A percentile compares a stretch with the other conserved stretches of the same genome.
These are phyloP conservation scores for Melitaea athalia DNA, from an alignment of 2,888 invertebrate genomes.

Conservation along the genomic window DNA sequence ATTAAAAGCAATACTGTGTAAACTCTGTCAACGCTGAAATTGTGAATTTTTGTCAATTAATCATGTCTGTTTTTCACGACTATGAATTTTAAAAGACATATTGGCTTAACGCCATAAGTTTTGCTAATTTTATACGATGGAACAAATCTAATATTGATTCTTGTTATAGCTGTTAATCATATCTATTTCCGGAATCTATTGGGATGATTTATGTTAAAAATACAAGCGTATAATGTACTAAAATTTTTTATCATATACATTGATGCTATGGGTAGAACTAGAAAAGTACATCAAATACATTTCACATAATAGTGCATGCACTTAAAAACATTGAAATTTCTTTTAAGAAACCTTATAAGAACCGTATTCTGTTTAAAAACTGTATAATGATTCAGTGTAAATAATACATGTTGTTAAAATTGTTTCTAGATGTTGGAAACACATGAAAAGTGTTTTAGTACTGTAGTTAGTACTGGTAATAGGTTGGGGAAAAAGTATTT, in stretches of 20 bases:
- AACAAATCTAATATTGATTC: slow-evolving; percentile 22
- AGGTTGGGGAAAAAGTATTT: no score
- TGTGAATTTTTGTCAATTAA: slow-evolving; percentile 6
- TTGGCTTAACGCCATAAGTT: slow-evolving; percentile 39
- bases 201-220: slow-evolving; percentile 11
- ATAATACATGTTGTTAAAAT: no score
- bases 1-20: background rate
- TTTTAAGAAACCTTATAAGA: no score
- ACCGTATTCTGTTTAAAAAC: no score
- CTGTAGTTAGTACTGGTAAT: no score
- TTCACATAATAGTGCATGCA: no score
- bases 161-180: slow-evolving; percentile 15
- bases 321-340: no score
- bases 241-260: background rate
- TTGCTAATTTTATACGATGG: slow-evolving; percentile 38
- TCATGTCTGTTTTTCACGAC: slow-evolving; percentile 8
- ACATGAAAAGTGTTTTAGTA: no score
- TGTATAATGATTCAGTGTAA: no score
- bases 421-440: no score
- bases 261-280: no score
- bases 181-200: slow-evolving; percentile 19
- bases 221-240: background rate
- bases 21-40: background rate
- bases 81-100: slow-evolving; percentile 13
- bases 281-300: no score